These are phyloP conservation scores for Ischnus inquisitorius DNA, from an alignment of 2,888 invertebrate genomes.

Conservation along the genomic window DNA sequence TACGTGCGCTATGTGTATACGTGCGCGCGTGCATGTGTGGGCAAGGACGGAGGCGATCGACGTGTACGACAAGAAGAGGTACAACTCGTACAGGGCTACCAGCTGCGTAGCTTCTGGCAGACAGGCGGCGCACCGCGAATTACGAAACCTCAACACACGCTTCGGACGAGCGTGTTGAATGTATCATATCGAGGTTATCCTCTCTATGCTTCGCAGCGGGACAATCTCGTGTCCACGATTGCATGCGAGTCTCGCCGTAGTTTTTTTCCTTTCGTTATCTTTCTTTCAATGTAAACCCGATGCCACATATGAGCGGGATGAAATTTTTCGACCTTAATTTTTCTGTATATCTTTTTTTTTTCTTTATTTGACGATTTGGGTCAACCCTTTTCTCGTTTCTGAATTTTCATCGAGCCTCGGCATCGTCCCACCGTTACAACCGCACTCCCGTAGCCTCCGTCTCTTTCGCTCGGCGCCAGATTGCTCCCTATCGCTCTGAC, in stretches of 20 bases:
- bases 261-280: background rate
- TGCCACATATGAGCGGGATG: background rate
- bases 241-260: background rate
- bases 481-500: slow-evolving; percentile 73
- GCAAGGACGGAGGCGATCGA: slow-evolving; percentile 1
- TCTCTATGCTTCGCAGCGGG: slow-evolving; percentile 16
- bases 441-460: background rate
- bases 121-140: slow-evolving; percentile 23
- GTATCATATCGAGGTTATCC: slow-evolving; percentile 2
- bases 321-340: background rate
- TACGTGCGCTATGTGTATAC: background rate
- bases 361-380: background rate
- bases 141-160: slow-evolving; percentile 33
- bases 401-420: slow-evolving; percentile 18
- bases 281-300: no score
- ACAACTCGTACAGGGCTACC: slow-evolving; percentile 42
- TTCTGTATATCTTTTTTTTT: background rate
- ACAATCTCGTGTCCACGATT: background rate
- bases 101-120: slow-evolving; percentile 45
- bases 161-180: background rate
- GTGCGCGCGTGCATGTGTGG: background rate
- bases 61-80: slow-evolving; percentile 47
- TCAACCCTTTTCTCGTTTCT: background rate
- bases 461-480: slow-evolving; percentile 57
- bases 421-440: background rate